phyloP scores from a whole-genome alignment of 2,888 invertebrate species.

The Dorcus hopei region DNA sequence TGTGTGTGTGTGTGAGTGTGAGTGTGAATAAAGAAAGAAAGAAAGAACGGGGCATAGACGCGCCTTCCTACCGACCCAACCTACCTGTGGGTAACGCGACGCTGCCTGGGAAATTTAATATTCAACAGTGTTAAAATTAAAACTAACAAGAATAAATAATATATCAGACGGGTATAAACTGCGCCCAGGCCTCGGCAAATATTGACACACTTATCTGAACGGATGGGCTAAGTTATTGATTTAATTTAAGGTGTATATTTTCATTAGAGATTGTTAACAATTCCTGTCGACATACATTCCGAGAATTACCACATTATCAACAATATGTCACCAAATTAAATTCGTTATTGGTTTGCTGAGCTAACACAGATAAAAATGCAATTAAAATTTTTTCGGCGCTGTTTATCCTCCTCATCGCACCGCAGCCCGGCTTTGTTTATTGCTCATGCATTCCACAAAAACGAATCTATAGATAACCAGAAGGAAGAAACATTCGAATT shows the following conservation, averaged over 20 bases:
- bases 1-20: too few relatives aligned
- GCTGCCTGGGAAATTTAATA: not conserved
- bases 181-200: conserved; percentile 18
- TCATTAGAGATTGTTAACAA: conserved; percentile 22
- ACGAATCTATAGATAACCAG: too few relatives aligned
- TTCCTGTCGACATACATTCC: conserved; percentile 17
- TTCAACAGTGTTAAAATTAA: not conserved
- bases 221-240: conserved; percentile 25
- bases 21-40: too few relatives aligned
- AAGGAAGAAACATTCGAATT: too few relatives aligned
- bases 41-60: too few relatives aligned
- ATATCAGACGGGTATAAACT: not conserved
- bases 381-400: conserved; percentile 4
- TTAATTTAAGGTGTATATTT: conserved; percentile 25
- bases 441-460: not conserved
- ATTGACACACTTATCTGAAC: conserved; percentile 23
- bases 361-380: not conserved
- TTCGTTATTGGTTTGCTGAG: not conserved
- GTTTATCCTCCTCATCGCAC: not conserved
- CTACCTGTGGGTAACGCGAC: too few relatives aligned
- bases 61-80: too few relatives aligned
- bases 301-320: conserved; percentile 16
- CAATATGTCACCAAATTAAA: conserved; percentile 11
- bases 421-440: not conserved
- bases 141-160: conserved; percentile 4